Evolutionary conservation across 2,113 vertebrate genomes (phyloP), one percentile per base, ranked within the genome.

Genomic region (Oncorhynchus gorbuscha): DNA sequence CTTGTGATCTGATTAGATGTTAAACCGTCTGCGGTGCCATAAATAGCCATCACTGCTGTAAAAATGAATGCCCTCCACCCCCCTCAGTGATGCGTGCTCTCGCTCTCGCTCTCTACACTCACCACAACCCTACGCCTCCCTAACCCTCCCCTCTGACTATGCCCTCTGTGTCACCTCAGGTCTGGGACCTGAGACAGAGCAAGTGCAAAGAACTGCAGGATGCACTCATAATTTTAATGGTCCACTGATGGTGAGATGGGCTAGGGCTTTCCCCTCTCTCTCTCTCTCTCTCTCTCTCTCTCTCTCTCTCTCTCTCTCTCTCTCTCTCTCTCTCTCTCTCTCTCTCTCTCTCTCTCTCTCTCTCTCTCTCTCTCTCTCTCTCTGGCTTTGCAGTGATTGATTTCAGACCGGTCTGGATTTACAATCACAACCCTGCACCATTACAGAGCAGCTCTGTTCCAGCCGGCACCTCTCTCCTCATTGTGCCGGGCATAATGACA

Each of bases 321-420:
- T 28, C 49, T 58, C 24, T 18, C 5, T 20, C 68, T 32, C 24
- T 32, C 24, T 24, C 24, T 24, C 24, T 24, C 24, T 24, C 24
- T 24, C 24, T 24, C 24, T 24, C 24, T 24, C 24, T 24, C 24
- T 24, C 24, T 24, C 24, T 24, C 24, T 24, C 24, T 24, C 64
- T 28, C 68, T 58, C 24, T 78, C 13, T 48, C 2, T 32, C 55
- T 71, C 68, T 28, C 49, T 58, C 24, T 18, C 5, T 20, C 68
- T 32, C 32, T 32, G 32, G 6, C 77, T 87, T 75, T 62, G 45
- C 51, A 22, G 68, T 73, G 84, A 89, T 85, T 91, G 82, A 82
- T 88, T 87, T 87, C 67, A 55, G 82, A 76, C 1, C 6, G 6
- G 65, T 83, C 82, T 81, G 69, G 83, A 87, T 88, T 89, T 84